Base-by-base conservation (phyloP, 1,140 invertebrate species). In the Steinernema feltiae region DNA sequence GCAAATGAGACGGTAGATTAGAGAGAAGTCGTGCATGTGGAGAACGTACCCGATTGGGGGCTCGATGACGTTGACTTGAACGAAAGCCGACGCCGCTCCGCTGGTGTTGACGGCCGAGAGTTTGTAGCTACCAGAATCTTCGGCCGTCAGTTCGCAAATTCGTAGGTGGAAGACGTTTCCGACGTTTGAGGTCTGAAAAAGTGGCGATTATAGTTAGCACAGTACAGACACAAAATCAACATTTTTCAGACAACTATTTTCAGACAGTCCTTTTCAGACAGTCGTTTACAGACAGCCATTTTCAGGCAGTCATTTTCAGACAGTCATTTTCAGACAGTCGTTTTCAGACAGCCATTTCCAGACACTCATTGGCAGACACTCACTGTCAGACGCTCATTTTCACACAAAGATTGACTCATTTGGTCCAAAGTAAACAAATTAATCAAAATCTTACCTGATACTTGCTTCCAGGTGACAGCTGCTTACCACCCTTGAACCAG, bases 111-210 rank as follows among this genome's bases (percentile, higher is more conserved):
- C 76, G 1, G 83, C 83, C 30, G 71, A 70, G 29, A 84, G 71
- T 32, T 30, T 35, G 71, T 84, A 84, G 30, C 46, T 77, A 71
- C 83, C 83, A 30, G 78, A 76, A 78, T 84, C 83, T 30, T 77
- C 18, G 21, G 35, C 29, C 32, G 72, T 27, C 18, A 79, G 41
- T 69, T 85, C 73, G 48, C 74, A 63, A 63, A 84, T 79, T 24
- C 74, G 73, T 29, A 84, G 72, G 29, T 75, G 74, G 72, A 83
- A 85, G 27, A 72, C 70, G 35, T 80, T 74, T 46, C 73, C 77
- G 30, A 76, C 76, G 46, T 48, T 77, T n/a, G 77, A 53, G 70
- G 77, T 84, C 81, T 84, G 77, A 46, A 77, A 79, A 15, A n/a
- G 1, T 21, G 30, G 24, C 73, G 18, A 1, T 3, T 30, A 24